Percentiles rank a stretch among this genome's conserved stretches.
phyloP scores from a whole-genome alignment of 2,113 vertebrate species.

The Peromyscus maniculatus region DNA sequence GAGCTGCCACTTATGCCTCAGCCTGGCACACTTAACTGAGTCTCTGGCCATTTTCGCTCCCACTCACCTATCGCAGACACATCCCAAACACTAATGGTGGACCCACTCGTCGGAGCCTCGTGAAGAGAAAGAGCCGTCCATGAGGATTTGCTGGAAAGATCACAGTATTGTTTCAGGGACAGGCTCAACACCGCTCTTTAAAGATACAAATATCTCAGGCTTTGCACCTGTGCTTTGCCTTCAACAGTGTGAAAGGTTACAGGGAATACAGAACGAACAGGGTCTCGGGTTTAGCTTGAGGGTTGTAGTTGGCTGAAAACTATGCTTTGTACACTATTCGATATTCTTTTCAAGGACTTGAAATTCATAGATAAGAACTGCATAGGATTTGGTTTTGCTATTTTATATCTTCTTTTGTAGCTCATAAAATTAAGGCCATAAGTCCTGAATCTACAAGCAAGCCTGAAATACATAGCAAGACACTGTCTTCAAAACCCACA shows the following conservation, averaged over 20 bases:
- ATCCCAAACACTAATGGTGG: not conserved
- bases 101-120: not conserved
- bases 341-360: not conserved
- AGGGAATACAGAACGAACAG: not conserved
- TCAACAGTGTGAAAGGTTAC: not conserved
- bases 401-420: not conserved
- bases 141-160: not conserved
- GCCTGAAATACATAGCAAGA: not conserved
- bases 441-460: not conserved
- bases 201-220: not conserved
- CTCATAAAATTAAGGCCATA: not conserved
- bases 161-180: constrained; percentile 20
- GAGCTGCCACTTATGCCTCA: not conserved
- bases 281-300: not conserved
- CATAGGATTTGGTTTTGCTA: not conserved
- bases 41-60: not conserved
- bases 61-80: not conserved
- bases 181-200: not conserved
- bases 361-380: not conserved
- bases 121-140: constrained; percentile 1
- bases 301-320: not conserved
- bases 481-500: not conserved
- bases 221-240: not conserved
- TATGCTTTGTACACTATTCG: not conserved
- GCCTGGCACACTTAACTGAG: not conserved